phyloP scores from a whole-genome alignment of 2,113 vertebrate genomes.

The Cisticola juncidis region DNA sequence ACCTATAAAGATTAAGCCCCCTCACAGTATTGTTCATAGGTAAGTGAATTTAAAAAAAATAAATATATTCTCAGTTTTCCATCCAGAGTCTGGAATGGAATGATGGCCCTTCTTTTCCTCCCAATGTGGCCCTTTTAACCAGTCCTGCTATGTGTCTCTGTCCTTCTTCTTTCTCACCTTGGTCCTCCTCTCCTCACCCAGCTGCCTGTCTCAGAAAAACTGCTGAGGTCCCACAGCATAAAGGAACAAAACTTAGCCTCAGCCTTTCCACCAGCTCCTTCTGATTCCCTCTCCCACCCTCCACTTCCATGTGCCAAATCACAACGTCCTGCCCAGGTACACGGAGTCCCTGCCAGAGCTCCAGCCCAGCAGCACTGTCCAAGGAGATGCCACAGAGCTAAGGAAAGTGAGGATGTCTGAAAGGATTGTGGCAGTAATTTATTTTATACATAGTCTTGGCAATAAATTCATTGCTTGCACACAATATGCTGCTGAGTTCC shows the following conservation, averaged over 20 bases:
- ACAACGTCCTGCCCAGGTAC: not conserved
- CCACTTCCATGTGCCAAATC: accelerated
- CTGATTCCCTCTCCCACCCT: not conserved
- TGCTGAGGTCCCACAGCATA: not conserved
- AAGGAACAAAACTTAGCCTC: not conserved
- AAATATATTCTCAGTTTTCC: not conserved
- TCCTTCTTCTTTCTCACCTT: not conserved
- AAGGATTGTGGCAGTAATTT: not conserved
- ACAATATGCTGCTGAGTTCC: conserved; percentile 36
- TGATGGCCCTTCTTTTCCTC: not conserved
- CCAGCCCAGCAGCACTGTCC: not conserved
- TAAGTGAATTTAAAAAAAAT: not conserved
- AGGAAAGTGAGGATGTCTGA: conserved; percentile 9
- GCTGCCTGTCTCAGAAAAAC: not conserved
- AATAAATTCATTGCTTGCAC: not conserved
- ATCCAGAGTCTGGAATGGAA: not conserved
- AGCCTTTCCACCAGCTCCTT: not conserved
- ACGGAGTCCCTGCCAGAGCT: not conserved
- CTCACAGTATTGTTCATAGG: not conserved
- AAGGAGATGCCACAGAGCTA: not conserved
- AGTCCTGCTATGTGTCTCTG: not conserved
- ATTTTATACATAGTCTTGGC: conserved; percentile 32
- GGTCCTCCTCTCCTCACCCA: not conserved
- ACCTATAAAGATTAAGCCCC: not conserved
- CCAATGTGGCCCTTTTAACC: not conserved